Percentiles rank a stretch among this genome's conserved stretches.
These are phyloP conservation scores for Cathartes aura DNA, from an alignment of 2,113 vertebrate species.

Conservation along the genomic window DNA sequence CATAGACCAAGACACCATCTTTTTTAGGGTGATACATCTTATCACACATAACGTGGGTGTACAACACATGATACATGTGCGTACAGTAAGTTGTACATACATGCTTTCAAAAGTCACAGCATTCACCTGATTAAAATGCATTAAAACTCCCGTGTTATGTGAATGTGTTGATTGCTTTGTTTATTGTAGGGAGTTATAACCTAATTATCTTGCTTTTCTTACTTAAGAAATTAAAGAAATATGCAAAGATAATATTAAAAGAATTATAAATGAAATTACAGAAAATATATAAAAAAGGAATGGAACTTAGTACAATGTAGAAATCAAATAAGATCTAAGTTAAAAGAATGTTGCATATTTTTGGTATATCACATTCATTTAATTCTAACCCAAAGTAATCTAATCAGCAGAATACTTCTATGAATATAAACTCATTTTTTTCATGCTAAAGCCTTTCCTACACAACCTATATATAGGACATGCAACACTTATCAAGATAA, in stretches of 20 bases:
- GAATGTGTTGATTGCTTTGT: not conserved
- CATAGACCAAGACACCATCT: not conserved
- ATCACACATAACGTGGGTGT: not conserved
- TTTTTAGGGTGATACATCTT: not conserved
- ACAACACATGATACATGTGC: not conserved
- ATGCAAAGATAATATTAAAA: not conserved
- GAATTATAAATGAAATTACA: not conserved
- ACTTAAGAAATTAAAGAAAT: not conserved
- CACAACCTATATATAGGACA: not conserved
- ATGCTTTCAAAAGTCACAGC: not conserved
- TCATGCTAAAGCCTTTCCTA: not conserved
- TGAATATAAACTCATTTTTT: not conserved
- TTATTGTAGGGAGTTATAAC: not conserved
- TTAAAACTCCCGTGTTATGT: not conserved
- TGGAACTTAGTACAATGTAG: not conserved
- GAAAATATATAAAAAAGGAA: not conserved
- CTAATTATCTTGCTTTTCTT: not conserved
- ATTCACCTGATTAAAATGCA: not conserved
- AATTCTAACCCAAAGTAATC: not conserved
- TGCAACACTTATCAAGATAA: not conserved
- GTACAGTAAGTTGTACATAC: fast-evolving
- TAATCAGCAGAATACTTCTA: not conserved
- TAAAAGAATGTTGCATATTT: not conserved
- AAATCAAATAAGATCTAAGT: not conserved
- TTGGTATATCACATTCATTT: not conserved